A percentile compares a stretch with the other conserved stretches of the same genome.
Evolutionary conservation across 2,888 invertebrate genomes (phyloP).

Genomic region (Pseudococcus longispinus): DNA sequence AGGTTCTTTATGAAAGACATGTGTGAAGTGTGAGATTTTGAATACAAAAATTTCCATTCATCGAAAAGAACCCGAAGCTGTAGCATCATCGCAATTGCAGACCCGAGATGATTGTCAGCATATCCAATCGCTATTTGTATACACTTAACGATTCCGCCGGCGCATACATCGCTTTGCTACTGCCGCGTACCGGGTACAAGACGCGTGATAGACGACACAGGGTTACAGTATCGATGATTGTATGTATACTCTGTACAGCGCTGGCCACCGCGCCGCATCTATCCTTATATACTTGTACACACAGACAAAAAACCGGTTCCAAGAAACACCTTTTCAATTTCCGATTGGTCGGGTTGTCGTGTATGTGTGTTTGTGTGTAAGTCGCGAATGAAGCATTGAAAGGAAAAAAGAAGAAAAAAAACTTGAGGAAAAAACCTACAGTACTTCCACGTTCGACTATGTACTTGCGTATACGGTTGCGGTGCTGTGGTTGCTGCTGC

Average conservation of each 20-base stretch:
- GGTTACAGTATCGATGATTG: not conserved
- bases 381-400: conserved; percentile 6
- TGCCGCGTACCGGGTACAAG: not conserved
- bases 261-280: not conserved
- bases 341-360: not conserved
- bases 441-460: not conserved
- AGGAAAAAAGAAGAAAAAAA: not conserved
- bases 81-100: not conserved
- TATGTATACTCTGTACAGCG: not conserved
- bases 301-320: not conserved
- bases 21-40: too few relatives aligned
- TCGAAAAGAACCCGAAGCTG: not conserved
- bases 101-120: not conserved
- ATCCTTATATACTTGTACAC: not conserved
- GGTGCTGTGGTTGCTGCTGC: not conserved
- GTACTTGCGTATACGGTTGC: not conserved
- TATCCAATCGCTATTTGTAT: not conserved
- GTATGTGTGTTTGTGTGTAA: not conserved
- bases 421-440: not conserved
- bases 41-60: too few relatives aligned
- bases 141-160: not conserved
- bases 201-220: not conserved
- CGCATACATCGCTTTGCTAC: not conserved
- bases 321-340: conserved; percentile 27
- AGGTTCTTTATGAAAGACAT: too few relatives aligned